Percentiles rank a stretch among this genome's conserved stretches.
phyloP scores from a whole-genome alignment of 2,888 invertebrate species.

The Lycia hirtaria region DNA sequence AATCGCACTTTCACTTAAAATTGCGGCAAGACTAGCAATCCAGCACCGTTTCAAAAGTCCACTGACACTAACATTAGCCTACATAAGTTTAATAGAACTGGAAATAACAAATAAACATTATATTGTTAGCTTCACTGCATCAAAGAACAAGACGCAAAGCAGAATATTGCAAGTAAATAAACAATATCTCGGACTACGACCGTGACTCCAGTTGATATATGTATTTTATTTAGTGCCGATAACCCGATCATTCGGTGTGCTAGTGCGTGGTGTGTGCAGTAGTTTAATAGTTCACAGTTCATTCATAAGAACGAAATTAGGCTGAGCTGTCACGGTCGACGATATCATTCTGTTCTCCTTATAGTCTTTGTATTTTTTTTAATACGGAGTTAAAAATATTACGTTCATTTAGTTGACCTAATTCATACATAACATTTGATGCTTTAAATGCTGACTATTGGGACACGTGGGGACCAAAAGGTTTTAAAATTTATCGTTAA shows the following conservation, averaged over 20 bases:
- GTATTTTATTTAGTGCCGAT: conserved; percentile 53
- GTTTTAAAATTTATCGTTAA: no score
- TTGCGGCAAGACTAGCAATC: background rate
- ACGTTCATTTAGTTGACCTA: background rate
- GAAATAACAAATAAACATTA: background rate
- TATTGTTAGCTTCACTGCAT: background rate
- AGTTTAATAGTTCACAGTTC: conserved; percentile 7
- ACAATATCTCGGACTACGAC: conserved; percentile 39
- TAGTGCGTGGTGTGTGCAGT: conserved; percentile 52
- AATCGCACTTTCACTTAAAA: no score
- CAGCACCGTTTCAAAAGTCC: background rate
- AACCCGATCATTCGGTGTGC: conserved; percentile 62
- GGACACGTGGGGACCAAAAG: background rate
- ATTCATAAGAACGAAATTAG: conserved; percentile 16
- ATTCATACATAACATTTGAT: background rate
- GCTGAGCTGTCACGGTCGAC: conserved; percentile 11
- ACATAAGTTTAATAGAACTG: background rate
- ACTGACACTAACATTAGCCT: background rate
- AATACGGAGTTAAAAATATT: background rate
- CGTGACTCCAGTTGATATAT: conserved; percentile 51
- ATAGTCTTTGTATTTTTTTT: background rate
- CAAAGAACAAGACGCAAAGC: background rate
- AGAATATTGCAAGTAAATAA: conserved; percentile 33
- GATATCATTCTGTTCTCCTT: background rate
- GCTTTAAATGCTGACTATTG: background rate